Percentiles rank a stretch among this genome's conserved stretches.
phyloP scores from a whole-genome alignment of 2,113 vertebrate genomes.

The Sander vitreus region DNA sequence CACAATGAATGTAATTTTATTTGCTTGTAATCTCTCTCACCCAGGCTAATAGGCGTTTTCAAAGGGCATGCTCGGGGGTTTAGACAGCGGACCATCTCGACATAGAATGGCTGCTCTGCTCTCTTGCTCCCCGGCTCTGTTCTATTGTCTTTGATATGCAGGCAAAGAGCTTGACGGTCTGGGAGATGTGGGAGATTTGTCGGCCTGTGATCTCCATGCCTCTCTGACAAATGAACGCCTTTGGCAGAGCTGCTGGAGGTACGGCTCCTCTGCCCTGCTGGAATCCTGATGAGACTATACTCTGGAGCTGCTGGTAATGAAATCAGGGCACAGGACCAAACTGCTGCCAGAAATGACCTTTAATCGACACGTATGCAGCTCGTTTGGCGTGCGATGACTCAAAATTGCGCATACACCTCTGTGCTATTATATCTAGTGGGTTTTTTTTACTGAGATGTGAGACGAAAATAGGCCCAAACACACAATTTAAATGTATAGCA shows the following conservation, averaged over 20 bases:
- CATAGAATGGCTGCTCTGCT: slow-evolving; percentile 78
- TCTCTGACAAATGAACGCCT: slow-evolving; percentile 84
- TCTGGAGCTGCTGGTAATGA: slow-evolving; percentile 67
- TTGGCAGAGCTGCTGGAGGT: slow-evolving; percentile 79
- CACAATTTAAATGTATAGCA: background rate
- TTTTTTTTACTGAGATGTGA: slow-evolving; percentile 24
- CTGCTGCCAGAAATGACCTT: slow-evolving; percentile 72
- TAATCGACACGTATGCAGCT: slow-evolving; percentile 63
- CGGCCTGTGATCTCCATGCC: slow-evolving; percentile 83
- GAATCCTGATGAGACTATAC: slow-evolving; percentile 78
- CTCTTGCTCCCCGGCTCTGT: slow-evolving; percentile 67
- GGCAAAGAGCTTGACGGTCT: slow-evolving; percentile 79
- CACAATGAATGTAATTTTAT: slow-evolving; percentile 86
- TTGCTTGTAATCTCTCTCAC: slow-evolving; percentile 86
- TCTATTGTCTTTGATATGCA: slow-evolving; percentile 86
- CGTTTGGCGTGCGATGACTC: slow-evolving; percentile 36
- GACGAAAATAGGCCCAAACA: slow-evolving; percentile 14
- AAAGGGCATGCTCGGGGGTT: slow-evolving; percentile 79
- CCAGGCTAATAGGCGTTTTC: slow-evolving; percentile 84
- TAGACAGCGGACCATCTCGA: slow-evolving; percentile 75
- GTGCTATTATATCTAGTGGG: background rate
- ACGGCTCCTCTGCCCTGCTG: slow-evolving; percentile 64
- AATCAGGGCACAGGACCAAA: slow-evolving; percentile 68
- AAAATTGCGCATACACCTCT: slow-evolving; percentile 19
- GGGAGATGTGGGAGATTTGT: slow-evolving; percentile 81